Conservation (phyloP, 2,113 vertebrate species). For the Menura novaehollandiae region DNA sequence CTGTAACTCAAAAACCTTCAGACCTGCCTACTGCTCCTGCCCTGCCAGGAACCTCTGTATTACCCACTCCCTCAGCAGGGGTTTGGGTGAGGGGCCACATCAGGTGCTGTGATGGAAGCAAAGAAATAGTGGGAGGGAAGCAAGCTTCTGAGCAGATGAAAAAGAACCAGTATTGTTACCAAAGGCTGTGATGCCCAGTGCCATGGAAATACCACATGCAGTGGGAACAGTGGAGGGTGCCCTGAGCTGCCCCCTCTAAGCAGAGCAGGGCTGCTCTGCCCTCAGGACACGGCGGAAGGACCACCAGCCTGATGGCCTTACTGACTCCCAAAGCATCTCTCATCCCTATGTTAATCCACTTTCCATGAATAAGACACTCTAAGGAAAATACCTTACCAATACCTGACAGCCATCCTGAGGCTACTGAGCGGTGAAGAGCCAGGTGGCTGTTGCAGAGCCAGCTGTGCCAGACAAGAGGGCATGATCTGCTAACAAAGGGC, state of each 20-base stretch:
- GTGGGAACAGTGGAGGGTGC: neutral
- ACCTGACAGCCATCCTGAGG: neutral
- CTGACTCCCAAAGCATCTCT: neutral
- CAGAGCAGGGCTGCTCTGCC: neutral
- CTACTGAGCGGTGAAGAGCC: rapidly evolving
- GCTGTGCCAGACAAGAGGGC: rapidly evolving
- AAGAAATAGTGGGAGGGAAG: neutral
- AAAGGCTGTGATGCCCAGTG: neutral
- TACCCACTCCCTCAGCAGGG: neutral
- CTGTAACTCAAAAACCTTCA: neutral
- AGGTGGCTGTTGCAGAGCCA: neutral
- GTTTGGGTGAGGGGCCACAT: neutral
- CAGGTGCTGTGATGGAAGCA: neutral
- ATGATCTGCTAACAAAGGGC: neutral
- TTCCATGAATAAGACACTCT: no score
- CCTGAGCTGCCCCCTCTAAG: neutral
- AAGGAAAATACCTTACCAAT: neutral
- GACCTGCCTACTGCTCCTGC: neutral
- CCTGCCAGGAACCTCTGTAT: neutral
- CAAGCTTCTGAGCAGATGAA: neutral
- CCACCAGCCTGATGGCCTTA: neutral
- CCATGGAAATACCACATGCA: neutral
- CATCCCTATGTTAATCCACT: neutral
- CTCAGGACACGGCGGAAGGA: neutral
- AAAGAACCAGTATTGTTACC: neutral